Base-by-base conservation (phyloP, 2,888 invertebrate species). In the Conops quadrifasciatus region DNA sequence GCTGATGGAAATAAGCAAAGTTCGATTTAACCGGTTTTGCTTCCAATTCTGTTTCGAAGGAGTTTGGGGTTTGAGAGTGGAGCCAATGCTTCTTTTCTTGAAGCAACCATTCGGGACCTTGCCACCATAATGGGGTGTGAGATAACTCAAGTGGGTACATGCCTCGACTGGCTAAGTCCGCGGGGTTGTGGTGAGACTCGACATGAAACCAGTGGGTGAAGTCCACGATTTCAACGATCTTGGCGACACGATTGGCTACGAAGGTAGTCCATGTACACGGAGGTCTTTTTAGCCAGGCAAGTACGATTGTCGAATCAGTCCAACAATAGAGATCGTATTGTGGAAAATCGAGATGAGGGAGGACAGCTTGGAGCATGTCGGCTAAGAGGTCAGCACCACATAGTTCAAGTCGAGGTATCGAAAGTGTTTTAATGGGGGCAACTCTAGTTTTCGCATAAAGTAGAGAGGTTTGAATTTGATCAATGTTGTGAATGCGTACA, bases 141-240 rank as follows among this genome's bases (percentile, higher is more conserved):
- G 58, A 5, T 19, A 71, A 45, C 7, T 71, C 73, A 11, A 62
- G n/a, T 5, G 73, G 63, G 51, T 30, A 49, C 47, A 74, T 21
- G 2, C 76, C 72, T 45, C 73, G 63, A 24, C 71, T 72, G 13
- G 66, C 72, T 9, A 73, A 26, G 58, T 77, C 74, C 1, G 75
- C 74, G 0, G 75, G 72, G 51, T 75, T 76, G 2, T 64, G 9
- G 9, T 71, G 58, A 0, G 75, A 73, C 0, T 47, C 26, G 2
- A 75, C 74, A 47, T 75, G 73, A 24, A 28, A 24, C 72, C 75
- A 74, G 11, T 70, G n/a, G 5, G 21, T n/a, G n/a, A 5, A 21
- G 30, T 62, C 30, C 1, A 66, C 26, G 16, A 60, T 49, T n/a
- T 67, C 60, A 4, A 28, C 45, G 5, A 75, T 72, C 53, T 75